Evolutionary conservation across 1,140 invertebrate genomes (phyloP).

Genomic region (Cecropterus lyciades): DNA sequence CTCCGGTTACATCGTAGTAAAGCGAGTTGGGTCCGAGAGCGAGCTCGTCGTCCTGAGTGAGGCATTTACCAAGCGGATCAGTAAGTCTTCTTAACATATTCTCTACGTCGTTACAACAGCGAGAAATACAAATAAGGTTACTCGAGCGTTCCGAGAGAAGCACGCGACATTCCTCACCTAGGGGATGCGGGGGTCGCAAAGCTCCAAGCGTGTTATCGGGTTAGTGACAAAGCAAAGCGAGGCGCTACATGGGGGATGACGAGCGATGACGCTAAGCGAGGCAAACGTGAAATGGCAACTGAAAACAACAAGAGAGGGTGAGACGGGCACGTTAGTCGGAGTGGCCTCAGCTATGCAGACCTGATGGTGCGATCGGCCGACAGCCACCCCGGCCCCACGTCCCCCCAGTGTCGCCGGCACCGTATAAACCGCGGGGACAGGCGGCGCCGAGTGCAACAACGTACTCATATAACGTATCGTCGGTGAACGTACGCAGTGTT

Average conservation of each 20-base stretch:
- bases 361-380: constrained; percentile 75
- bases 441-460: constrained; percentile 38
- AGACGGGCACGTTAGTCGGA: constrained; percentile 69
- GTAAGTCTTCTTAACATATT: constrained; percentile 78
- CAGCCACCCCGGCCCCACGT: constrained; percentile 57
- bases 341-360: constrained; percentile 72
- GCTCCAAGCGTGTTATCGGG: constrained; percentile 68
- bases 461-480: constrained; percentile 20
- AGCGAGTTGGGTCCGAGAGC: constrained; percentile 78
- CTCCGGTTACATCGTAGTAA: constrained; percentile 83
- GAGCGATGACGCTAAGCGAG: constrained; percentile 65
- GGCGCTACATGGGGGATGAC: constrained; percentile 64
- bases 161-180: constrained; percentile 54
- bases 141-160: constrained; percentile 59
- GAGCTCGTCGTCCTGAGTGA: constrained; percentile 81
- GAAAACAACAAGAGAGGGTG: constrained; percentile 57
- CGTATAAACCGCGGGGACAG: constrained; percentile 10
- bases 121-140: constrained; percentile 67
- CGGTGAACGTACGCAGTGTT: not conserved
- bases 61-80: constrained; percentile 81
- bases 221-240: constrained; percentile 71
- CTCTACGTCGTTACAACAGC: constrained; percentile 75
- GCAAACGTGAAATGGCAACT: constrained; percentile 60
- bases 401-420: constrained; percentile 21
- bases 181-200: constrained; percentile 56